Conservation (phyloP, 2,797 vertebrate genomes). For the Lophius americanus region DNA sequence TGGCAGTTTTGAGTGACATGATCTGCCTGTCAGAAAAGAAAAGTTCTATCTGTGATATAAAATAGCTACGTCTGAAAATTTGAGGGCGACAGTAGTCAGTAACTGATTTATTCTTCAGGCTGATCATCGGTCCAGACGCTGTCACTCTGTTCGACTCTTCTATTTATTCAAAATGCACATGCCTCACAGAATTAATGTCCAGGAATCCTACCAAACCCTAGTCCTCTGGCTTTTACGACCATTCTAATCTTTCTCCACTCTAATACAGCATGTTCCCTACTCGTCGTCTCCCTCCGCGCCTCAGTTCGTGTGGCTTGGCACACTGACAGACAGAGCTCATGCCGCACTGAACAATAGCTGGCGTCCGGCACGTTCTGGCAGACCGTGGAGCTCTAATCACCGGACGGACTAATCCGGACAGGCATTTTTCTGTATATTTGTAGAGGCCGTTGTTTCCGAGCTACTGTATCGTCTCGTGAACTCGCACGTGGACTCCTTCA, state of each 20-base stretch:
- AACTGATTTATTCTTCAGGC: slow-evolving; percentile 6
- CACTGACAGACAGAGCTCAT: slow-evolving; percentile 33
- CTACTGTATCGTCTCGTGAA: slow-evolving; percentile 26
- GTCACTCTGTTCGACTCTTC: slow-evolving; percentile 6
- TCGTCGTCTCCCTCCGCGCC: slow-evolving; percentile 27
- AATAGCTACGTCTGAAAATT: slow-evolving; percentile 3
- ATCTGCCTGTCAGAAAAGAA: slow-evolving; percentile 3
- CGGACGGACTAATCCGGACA: slow-evolving; percentile 30
- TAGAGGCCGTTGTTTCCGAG: slow-evolving; percentile 6
- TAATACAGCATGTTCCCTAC: slow-evolving; percentile 2
- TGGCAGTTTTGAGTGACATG: slow-evolving; percentile 1
- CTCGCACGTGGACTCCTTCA: background rate
- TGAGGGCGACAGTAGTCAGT: slow-evolving; percentile 19
- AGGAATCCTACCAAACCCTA: slow-evolving; percentile 52
- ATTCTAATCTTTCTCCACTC: background rate
- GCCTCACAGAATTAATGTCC: slow-evolving; percentile 30
- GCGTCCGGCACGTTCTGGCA: slow-evolving; percentile 40
- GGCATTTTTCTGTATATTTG: slow-evolving; percentile 9
- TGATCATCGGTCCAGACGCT: slow-evolving; percentile 19
- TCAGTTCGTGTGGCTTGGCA: slow-evolving; percentile 29
- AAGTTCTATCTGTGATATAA: slow-evolving; percentile 1
- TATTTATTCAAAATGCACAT: slow-evolving; percentile 23
- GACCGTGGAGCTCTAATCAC: slow-evolving; percentile 44
- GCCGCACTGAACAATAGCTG: slow-evolving; percentile 62
- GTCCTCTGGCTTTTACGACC: slow-evolving; percentile 14